phyloP scores from a whole-genome alignment of 1,140 invertebrate genomes.

The Littorina saxatilis region DNA sequence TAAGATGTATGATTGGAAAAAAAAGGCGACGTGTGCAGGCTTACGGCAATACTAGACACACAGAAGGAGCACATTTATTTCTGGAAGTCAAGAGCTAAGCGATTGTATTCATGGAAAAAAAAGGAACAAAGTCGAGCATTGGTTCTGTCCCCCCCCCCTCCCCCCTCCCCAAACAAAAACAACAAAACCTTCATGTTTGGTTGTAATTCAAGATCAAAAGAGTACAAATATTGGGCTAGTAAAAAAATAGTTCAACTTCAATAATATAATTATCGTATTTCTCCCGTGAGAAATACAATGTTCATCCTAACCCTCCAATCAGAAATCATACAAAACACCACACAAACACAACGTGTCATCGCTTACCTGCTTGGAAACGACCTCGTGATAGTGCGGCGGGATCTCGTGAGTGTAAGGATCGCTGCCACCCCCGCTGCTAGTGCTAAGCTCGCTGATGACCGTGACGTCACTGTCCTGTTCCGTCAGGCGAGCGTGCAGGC shows the following conservation, averaged over 20 bases:
- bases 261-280: background rate
- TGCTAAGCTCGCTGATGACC: background rate
- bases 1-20: background rate
- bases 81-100: background rate
- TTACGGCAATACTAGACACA: background rate
- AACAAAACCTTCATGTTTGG: too few species aligned
- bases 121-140: background rate
- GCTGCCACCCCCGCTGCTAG: background rate
- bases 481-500: background rate
- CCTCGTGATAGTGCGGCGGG: constrained; percentile 28
- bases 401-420: constrained; percentile 10
- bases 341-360: background rate
- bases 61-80: background rate
- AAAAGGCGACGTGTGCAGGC: background rate
- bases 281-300: background rate
- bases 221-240: background rate
- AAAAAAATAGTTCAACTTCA: background rate
- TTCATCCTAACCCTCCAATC: background rate
- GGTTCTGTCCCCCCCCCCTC: too few species aligned
- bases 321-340: background rate
- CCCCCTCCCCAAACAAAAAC: too few species aligned
- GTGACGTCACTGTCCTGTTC: constrained; percentile 7
- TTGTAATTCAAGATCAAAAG: background rate
- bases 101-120: background rate
- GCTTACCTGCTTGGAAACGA: constrained; percentile 27